Conservation (phyloP, 2,888 invertebrate genomes). For the Bellardia pandia region DNA sequence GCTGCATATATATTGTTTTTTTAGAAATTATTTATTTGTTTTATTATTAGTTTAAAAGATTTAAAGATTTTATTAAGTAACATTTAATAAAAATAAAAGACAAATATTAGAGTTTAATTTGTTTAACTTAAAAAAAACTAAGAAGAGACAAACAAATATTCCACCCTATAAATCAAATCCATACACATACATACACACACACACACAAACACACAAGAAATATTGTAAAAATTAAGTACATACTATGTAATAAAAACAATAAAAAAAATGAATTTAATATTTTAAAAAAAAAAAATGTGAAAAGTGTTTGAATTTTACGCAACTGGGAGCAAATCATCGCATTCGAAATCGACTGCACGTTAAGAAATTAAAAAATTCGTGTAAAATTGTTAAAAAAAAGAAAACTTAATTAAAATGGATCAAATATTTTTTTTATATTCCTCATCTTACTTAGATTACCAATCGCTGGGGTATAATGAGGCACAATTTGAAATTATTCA, state of each 20-base stretch:
- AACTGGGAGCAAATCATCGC: too few relatives aligned
- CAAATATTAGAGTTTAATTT: conserved; percentile 68
- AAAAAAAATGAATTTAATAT: conserved; percentile 68
- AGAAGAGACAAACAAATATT: conserved; percentile 52
- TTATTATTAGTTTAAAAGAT: conserved; percentile 30
- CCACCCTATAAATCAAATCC: conserved; percentile 64
- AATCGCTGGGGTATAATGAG: too few relatives aligned
- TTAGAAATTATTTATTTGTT: conserved; percentile 42
- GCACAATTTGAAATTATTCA: too few relatives aligned
- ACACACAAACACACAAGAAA: conserved; percentile 44
- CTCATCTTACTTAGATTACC: too few relatives aligned
- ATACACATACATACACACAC: conserved; percentile 14
- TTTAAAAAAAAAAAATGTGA: conserved; percentile 50
- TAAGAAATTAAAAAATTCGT: too few relatives aligned
- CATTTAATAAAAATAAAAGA: conserved; percentile 60
- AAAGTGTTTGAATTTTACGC: too few relatives aligned
- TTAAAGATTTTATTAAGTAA: conserved; percentile 1
- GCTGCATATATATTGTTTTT: conserved; percentile 47
- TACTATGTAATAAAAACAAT: conserved; percentile 21
- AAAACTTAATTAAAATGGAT: too few relatives aligned
- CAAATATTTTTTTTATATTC: too few relatives aligned
- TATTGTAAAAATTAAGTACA: conserved; percentile 64
- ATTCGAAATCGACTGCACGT: too few relatives aligned
- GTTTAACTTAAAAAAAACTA: conserved; percentile 35
- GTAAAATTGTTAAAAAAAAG: too few relatives aligned